Percentiles rank a stretch among this genome's conserved stretches.
Evolutionary conservation across 2,113 vertebrate species (phyloP).

Genomic region (Tinamus guttatus): DNA sequence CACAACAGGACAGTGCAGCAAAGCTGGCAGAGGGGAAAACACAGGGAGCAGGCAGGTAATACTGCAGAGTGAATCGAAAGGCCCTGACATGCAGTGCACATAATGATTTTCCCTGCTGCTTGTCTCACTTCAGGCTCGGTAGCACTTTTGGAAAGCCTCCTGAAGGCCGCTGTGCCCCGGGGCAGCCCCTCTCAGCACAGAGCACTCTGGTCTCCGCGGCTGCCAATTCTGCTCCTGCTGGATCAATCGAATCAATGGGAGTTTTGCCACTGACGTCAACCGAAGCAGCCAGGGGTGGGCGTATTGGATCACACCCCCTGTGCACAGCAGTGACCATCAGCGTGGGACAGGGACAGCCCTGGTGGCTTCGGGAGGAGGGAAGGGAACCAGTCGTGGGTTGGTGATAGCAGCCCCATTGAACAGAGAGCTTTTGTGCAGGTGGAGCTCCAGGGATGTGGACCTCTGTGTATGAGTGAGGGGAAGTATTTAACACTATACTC

Average conservation of each 20-base stretch:
- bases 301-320: not conserved
- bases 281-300: not conserved
- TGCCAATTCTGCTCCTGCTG: not conserved
- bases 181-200: not conserved
- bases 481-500: not conserved
- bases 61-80: not conserved
- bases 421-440: not conserved
- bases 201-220: not conserved
- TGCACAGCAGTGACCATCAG: not conserved
- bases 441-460: not conserved
- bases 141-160: slow-evolving; percentile 4
- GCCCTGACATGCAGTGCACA: not conserved
- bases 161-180: not conserved
- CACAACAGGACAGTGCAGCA: not conserved
- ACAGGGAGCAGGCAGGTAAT: not conserved
- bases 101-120: not conserved
- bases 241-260: slow-evolving; percentile 50
- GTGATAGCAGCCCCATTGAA: not conserved
- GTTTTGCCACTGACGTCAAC: not conserved
- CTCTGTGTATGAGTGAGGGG: not conserved
- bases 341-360: not conserved
- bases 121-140: not conserved
- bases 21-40: not conserved
- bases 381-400: not conserved
- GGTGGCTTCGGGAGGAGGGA: not conserved